A percentile compares a stretch with the other conserved stretches of the same genome.
phyloP scores from a whole-genome alignment of 2,797 vertebrate genomes.

The Apogon talboti region DNA sequence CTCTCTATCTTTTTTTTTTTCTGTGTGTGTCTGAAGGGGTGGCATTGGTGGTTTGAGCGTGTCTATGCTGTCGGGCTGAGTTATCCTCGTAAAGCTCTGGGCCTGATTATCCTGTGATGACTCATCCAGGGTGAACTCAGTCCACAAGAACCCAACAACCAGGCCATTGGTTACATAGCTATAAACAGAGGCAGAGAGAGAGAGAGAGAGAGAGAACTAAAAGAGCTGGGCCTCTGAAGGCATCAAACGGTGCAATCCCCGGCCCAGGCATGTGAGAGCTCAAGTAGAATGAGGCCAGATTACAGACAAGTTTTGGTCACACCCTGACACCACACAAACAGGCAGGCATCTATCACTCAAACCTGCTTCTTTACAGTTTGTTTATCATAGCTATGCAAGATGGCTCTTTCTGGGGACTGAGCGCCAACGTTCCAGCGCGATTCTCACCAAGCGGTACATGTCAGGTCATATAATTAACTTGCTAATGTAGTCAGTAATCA shows the following conservation, averaged over 20 bases:
- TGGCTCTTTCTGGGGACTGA: slow-evolving; percentile 18
- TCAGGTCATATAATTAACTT: slow-evolving; percentile 67
- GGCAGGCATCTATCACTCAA: slow-evolving; percentile 19
- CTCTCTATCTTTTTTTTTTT: slow-evolving; percentile 7
- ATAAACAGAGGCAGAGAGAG: slow-evolving; percentile 48
- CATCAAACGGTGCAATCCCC: slow-evolving; percentile 37
- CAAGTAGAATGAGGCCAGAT: slow-evolving; percentile 40
- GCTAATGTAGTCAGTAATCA: slow-evolving; percentile 66
- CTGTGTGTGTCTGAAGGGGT: slow-evolving; percentile 29
- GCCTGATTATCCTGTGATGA: slow-evolving; percentile 80
- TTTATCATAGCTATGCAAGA: slow-evolving; percentile 36
- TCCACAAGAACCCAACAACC: slow-evolving; percentile 82
- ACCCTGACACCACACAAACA: slow-evolving; percentile 20
- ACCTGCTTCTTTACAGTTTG: slow-evolving; percentile 36
- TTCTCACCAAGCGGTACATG: slow-evolving; percentile 61
- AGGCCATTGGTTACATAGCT: slow-evolving; percentile 77
- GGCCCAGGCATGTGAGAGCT: slow-evolving; percentile 36
- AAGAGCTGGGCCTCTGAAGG: slow-evolving; percentile 52
- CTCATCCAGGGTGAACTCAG: slow-evolving; percentile 78
- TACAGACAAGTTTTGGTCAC: slow-evolving; percentile 19
- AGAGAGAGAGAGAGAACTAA: slow-evolving; percentile 34
- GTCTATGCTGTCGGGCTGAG: slow-evolving; percentile 67
- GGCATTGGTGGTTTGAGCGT: slow-evolving; percentile 56
- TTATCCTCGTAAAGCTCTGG: slow-evolving; percentile 80
- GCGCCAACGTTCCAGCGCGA: background rate